phyloP scores from a whole-genome alignment of 1,140 invertebrate species.

The Drosophila ogumai region DNA sequence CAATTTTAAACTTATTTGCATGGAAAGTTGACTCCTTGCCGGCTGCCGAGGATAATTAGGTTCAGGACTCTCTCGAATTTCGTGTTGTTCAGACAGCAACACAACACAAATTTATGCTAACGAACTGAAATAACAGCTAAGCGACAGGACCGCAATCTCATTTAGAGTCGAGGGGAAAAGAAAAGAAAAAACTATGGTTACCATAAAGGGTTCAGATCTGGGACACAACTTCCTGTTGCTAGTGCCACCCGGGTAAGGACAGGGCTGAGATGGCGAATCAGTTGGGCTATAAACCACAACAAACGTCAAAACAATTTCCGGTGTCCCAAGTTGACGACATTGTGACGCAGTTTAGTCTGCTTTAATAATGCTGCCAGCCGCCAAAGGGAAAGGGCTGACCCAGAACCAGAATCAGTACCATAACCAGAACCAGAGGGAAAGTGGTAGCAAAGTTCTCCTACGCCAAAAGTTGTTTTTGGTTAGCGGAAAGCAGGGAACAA shows the following conservation, averaged over 20 bases:
- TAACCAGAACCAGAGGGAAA: slow-evolving; percentile 1
- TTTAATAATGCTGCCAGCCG: slow-evolving; percentile 8
- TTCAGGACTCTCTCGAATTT: slow-evolving; percentile 37
- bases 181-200: slow-evolving; percentile 14
- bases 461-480: slow-evolving; percentile 8
- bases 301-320: slow-evolving; percentile 73
- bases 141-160: slow-evolving; percentile 42
- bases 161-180: slow-evolving; percentile 16
- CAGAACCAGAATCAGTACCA: background rate
- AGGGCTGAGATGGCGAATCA: slow-evolving; percentile 34
- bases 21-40: slow-evolving; percentile 36
- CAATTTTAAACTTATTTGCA: slow-evolving; percentile 64
- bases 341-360: slow-evolving; percentile 25
- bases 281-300: slow-evolving; percentile 62
- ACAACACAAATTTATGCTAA: slow-evolving; percentile 54
- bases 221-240: slow-evolving; percentile 26
- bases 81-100: slow-evolving; percentile 23
- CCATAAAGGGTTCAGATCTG: slow-evolving; percentile 26
- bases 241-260: background rate
- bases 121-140: slow-evolving; percentile 49
- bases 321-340: slow-evolving; percentile 38
- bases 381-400: background rate
- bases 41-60: slow-evolving; percentile 45
- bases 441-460: slow-evolving; percentile 5
- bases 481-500: background rate